phyloP scores from a whole-genome alignment of 2,888 invertebrate species.

The Lottia gigantea region DNA sequence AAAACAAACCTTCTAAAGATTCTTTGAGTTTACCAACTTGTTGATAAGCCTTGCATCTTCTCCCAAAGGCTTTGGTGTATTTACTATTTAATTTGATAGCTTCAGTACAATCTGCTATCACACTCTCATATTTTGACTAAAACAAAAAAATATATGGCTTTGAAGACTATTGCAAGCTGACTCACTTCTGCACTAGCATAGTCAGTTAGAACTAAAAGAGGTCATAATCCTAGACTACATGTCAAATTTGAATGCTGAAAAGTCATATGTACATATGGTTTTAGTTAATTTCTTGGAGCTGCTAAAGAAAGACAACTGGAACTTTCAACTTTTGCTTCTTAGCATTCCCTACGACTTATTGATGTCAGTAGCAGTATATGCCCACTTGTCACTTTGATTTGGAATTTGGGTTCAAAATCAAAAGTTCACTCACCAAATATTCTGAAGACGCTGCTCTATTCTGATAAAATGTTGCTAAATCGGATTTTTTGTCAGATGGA shows the following conservation, averaged over 20 bases:
- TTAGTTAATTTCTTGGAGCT: no score
- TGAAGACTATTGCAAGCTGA: neutral
- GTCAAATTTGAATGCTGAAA: no score
- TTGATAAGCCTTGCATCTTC: slow-evolving; percentile 74
- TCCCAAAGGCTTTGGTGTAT: slow-evolving; percentile 87
- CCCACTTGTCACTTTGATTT: no score
- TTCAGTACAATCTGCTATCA: slow-evolving; percentile 86
- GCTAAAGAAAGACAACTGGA: no score
- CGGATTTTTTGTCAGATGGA: slow-evolving; percentile 74
- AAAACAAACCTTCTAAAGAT: slow-evolving; percentile 77
- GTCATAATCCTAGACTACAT: no score
- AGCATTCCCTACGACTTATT: no score
- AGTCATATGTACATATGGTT: no score
- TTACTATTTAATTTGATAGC: slow-evolving; percentile 86
- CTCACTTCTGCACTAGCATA: no score
- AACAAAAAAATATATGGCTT: slow-evolving; percentile 24
- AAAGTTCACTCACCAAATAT: slow-evolving; percentile 75
- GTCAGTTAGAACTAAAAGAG: no score
- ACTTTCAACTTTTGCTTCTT: no score
- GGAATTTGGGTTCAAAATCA: no score
- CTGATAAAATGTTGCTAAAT: slow-evolving; percentile 91
- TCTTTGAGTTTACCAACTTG: slow-evolving; percentile 77
- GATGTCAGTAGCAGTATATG: no score
- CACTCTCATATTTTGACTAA: slow-evolving; percentile 80
- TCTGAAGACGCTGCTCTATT: slow-evolving; percentile 96